phyloP scores from a whole-genome alignment of 2,113 vertebrate genomes.

The Axis porcinus region DNA sequence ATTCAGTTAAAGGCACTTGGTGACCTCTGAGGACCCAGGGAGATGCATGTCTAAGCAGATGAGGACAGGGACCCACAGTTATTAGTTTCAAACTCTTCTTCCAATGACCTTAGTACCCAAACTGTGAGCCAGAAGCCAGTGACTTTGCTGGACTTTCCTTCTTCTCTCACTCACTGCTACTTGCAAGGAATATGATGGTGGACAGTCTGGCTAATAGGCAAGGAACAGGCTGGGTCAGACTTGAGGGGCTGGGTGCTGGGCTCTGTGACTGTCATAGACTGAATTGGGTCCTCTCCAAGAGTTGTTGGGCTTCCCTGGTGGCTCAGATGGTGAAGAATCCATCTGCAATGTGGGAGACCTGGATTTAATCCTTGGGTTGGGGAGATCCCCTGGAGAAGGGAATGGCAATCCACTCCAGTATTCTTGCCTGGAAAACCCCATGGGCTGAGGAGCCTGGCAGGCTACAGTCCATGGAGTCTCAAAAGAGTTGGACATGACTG shows the following conservation, averaged over 20 bases:
- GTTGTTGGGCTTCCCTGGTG: not conserved
- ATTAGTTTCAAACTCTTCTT: not conserved
- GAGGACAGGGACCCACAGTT: not conserved
- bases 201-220: not conserved
- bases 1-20: not conserved
- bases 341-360: not conserved
- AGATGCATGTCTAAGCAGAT: not conserved
- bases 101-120: not conserved
- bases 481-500: not conserved
- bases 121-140: not conserved
- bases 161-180: not conserved
- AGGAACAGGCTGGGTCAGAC: not conserved
- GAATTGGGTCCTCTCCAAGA: not conserved
- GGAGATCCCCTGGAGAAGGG: not conserved
- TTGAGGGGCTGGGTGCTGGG: not conserved
- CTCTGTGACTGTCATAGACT: not conserved
- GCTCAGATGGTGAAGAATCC: not conserved
- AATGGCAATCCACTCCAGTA: not conserved
- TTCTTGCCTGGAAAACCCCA: not conserved
- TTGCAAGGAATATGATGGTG: fast-evolving
- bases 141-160: not conserved
- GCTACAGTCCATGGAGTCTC: not conserved
- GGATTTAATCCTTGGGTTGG: not conserved
- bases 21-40: not conserved
- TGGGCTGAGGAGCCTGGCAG: not conserved